These are phyloP conservation scores for Mamestra configurata DNA, from an alignment of 1,140 invertebrate genomes.

Conservation along the genomic window DNA sequence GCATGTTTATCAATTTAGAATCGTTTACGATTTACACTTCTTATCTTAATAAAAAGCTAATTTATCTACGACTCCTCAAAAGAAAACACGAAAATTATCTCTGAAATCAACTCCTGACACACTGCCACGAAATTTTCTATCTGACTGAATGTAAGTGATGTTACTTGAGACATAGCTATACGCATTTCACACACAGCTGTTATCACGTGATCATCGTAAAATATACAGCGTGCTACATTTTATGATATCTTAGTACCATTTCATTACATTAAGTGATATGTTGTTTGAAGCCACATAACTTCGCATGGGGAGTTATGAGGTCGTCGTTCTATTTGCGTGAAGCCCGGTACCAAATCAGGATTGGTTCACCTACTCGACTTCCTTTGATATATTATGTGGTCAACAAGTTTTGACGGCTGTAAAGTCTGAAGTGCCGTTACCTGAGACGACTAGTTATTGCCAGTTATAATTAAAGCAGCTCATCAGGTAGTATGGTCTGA, in stretches of 20 bases:
- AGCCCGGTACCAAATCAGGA: conserved; percentile 21
- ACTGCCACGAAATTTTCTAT: conserved; percentile 65
- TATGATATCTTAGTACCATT: conserved; percentile 52
- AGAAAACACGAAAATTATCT: conserved; percentile 29
- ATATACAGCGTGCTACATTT: conserved; percentile 76
- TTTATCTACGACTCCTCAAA: conserved; percentile 21
- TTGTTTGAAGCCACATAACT: conserved; percentile 15
- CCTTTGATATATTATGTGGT: conserved; percentile 24
- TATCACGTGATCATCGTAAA: conserved; percentile 78
- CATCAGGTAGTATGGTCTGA: not conserved
- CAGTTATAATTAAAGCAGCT: conserved; percentile 16
- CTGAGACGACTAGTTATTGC: not conserved
- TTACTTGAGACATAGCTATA: conserved; percentile 69
- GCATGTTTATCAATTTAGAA: conserved; percentile 52
- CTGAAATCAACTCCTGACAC: conserved; percentile 53
- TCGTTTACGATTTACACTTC: not conserved
- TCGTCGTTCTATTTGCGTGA: conserved; percentile 22
- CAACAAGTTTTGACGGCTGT: conserved; percentile 13
- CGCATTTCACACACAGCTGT: conserved; percentile 73
- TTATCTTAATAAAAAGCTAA: not conserved
- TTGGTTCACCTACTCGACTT: conserved; percentile 20
- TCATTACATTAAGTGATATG: conserved; percentile 35
- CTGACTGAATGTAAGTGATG: conserved; percentile 72
- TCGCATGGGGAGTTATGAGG: conserved; percentile 14
- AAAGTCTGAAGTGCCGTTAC: conserved; percentile 10